A percentile compares a stretch with the other conserved stretches of the same genome.
Conservation (phyloP, 2,113 vertebrate genomes). For the Marmota flaviventris region DNA sequence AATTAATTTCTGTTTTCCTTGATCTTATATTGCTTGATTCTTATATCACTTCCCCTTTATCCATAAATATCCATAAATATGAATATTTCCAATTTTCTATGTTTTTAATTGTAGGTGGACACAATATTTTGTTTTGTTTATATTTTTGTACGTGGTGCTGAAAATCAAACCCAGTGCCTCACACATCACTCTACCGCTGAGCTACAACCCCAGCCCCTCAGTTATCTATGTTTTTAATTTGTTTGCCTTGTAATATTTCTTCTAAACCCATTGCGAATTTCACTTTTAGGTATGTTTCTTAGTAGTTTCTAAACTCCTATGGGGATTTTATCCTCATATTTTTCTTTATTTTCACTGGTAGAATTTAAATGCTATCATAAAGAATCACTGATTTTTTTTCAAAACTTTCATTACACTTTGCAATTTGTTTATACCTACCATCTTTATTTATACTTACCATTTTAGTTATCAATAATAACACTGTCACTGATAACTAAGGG, state of each 20-base stretch:
- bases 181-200: too few relatives aligned
- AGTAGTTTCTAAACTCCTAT: not conserved
- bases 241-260: not conserved
- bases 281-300: not conserved
- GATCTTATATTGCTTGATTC: not conserved
- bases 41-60: not conserved
- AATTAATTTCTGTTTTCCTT: not conserved
- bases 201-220: not conserved
- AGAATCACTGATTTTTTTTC: not conserved
- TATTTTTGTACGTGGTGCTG: too few relatives aligned
- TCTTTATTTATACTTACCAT: not conserved
- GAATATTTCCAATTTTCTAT: too few relatives aligned
- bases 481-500: not conserved
- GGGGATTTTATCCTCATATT: not conserved
- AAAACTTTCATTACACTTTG: not conserved
- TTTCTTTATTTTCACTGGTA: not conserved
- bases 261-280: not conserved
- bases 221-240: not conserved
- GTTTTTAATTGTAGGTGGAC: too few relatives aligned
- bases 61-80: not conserved
- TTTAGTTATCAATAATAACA: too few relatives aligned
- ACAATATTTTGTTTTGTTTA: too few relatives aligned
- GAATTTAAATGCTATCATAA: not conserved
- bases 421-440: not conserved
- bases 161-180: too few relatives aligned